Conservation (phyloP, 2,888 invertebrate species). For the Strigamia maritima region DNA sequence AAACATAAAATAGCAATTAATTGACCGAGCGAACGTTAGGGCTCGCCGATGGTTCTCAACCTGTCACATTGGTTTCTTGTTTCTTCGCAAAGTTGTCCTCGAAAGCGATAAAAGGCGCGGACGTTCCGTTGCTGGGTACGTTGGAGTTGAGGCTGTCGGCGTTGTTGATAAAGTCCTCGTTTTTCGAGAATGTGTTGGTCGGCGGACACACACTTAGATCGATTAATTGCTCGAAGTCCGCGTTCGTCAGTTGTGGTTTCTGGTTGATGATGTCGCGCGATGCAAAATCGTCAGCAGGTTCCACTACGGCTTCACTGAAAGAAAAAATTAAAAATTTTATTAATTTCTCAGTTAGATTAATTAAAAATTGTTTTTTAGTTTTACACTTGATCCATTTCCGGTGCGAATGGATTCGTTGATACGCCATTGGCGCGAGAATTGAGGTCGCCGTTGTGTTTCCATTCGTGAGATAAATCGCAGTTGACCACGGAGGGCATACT, state of each 20-base stretch:
- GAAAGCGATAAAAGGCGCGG: constrained; percentile 45
- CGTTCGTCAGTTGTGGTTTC: neutral
- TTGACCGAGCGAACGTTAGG: neutral
- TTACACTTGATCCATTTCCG: neutral
- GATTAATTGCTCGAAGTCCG: constrained; percentile 43
- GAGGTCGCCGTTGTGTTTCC: neutral
- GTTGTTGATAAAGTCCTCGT: constrained; percentile 43
- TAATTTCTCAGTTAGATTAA: neutral
- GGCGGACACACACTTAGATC: constrained; percentile 40
- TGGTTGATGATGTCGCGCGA: neutral
- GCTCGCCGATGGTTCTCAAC: constrained; percentile 31
- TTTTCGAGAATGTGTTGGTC: constrained; percentile 38
- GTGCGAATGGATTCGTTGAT: neutral
- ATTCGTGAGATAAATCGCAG: neutral
- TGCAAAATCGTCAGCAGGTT: neutral
- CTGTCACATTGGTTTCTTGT: constrained; percentile 43
- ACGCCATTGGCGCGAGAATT: neutral
- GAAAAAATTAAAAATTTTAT: neutral
- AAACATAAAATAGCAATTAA: neutral
- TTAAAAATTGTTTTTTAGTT: neutral
- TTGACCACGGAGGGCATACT: neutral
- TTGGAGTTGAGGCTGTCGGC: constrained; percentile 45
- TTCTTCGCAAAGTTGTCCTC: constrained; percentile 47
- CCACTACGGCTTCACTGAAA: neutral
- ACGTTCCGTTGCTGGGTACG: constrained; percentile 40